These are phyloP conservation scores for Netelia fuscicornis DNA, from an alignment of 2,888 invertebrate species.

Conservation along the genomic window DNA sequence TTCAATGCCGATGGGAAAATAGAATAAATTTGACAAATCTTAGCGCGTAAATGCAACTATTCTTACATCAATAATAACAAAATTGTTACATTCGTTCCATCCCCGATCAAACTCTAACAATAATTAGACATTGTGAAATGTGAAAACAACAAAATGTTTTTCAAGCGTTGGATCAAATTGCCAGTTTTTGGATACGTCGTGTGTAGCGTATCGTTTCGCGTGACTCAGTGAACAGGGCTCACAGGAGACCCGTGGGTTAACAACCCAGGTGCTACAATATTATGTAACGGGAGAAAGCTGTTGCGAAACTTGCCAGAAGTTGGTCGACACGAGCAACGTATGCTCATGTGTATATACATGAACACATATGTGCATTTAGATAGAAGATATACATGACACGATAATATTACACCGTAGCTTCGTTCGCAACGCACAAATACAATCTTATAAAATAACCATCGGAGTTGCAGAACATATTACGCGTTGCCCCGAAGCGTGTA, in stretches of 20 bases:
- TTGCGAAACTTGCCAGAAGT: slow-evolving; percentile 75
- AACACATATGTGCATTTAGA: slow-evolving; percentile 22
- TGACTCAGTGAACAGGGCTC: slow-evolving; percentile 53
- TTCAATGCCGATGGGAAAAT: not conserved
- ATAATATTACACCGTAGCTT: slow-evolving; percentile 19
- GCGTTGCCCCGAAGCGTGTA: slow-evolving; percentile 53
- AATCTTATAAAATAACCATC: slow-evolving; percentile 38
- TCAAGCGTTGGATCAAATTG: not conserved
- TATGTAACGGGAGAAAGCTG: slow-evolving; percentile 80
- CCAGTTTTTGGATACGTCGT: slow-evolving; percentile 6
- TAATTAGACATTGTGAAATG: not conserved
- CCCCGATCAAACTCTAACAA: not conserved
- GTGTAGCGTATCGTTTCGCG: slow-evolving; percentile 50
- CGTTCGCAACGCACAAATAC: slow-evolving; percentile 27
- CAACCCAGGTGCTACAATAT: slow-evolving; percentile 72
- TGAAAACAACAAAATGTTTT: not conserved
- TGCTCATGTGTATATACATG: slow-evolving; percentile 18
- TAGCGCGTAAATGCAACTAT: not conserved
- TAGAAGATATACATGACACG: slow-evolving; percentile 36
- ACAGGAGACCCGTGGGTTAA: slow-evolving; percentile 77
- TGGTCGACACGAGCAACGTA: slow-evolving; percentile 36
- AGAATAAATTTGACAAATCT: not conserved
- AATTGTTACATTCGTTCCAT: not conserved
- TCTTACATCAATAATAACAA: too few relatives aligned
- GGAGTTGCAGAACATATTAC: slow-evolving; percentile 55